Percentiles rank a stretch among this genome's conserved stretches.
Evolutionary conservation across 2,797 vertebrate species (phyloP).

Genomic region (Crenichthys baileyi): DNA sequence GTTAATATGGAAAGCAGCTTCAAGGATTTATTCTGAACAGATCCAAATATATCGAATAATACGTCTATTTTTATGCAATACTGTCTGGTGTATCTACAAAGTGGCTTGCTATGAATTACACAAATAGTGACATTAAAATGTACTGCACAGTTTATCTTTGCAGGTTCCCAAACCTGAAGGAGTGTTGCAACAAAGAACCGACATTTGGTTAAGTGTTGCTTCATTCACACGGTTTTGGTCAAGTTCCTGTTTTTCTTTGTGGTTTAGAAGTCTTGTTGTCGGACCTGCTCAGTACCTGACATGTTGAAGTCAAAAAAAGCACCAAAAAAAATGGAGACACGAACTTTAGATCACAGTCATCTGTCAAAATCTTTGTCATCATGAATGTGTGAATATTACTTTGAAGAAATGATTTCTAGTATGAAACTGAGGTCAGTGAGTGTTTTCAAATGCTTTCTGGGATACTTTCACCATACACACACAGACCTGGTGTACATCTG

Average conservation of each 20-base stretch:
- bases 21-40: neutral
- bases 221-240: neutral
- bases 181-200: neutral
- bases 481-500: neutral
- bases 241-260: constrained; percentile 8
- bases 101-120: neutral
- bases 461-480: neutral
- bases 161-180: neutral
- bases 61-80: neutral
- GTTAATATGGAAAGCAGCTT: neutral
- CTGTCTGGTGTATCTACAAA: neutral
- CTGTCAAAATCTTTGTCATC: neutral
- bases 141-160: neutral
- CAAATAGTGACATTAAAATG: neutral
- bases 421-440: neutral
- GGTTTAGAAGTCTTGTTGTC: neutral
- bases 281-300: neutral
- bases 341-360: neutral
- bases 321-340: neutral
- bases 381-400: neutral
- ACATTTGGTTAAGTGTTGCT: neutral
- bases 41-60: neutral
- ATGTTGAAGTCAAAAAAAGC: neutral
- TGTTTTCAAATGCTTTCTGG: neutral
- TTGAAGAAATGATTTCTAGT: neutral